Evolutionary conservation across 2,888 invertebrate species (phyloP).

Genomic region (Fragum fragum): DNA sequence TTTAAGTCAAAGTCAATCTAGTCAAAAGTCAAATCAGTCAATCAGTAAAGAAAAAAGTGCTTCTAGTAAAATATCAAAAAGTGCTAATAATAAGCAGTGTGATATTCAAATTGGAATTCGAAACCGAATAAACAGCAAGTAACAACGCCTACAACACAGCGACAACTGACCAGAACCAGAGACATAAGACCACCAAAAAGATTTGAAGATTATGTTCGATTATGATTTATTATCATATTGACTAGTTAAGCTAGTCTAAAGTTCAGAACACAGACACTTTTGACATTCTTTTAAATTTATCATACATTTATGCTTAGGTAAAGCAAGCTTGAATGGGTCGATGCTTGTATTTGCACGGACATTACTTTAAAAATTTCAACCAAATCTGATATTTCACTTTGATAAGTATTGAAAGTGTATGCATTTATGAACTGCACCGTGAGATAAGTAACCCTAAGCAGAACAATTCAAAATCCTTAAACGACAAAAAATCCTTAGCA

Average conservation of each 20-base stretch:
- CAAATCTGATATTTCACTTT: too few relatives aligned
- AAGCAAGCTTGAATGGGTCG: constrained; percentile 1
- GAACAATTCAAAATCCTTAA: too few relatives aligned
- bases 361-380: neutral
- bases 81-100: neutral
- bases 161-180: constrained; percentile 2
- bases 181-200: neutral
- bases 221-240: neutral
- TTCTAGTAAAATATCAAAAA: neutral
- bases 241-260: too few relatives aligned
- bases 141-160: neutral
- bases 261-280: too few relatives aligned
- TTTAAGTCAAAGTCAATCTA: constrained; percentile 8
- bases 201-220: neutral
- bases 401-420: too few relatives aligned
- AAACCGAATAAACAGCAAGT: neutral
- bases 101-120: neutral
- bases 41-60: neutral
- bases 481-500: too few relatives aligned
- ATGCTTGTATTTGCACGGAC: neutral
- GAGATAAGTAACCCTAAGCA: too few relatives aligned
- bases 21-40: neutral
- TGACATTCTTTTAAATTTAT: too few relatives aligned
- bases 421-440: too few relatives aligned
- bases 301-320: too few relatives aligned